Percentiles rank a stretch among this genome's conserved stretches.
phyloP scores from a whole-genome alignment of 2,113 vertebrate species.

The Micromys minutus region DNA sequence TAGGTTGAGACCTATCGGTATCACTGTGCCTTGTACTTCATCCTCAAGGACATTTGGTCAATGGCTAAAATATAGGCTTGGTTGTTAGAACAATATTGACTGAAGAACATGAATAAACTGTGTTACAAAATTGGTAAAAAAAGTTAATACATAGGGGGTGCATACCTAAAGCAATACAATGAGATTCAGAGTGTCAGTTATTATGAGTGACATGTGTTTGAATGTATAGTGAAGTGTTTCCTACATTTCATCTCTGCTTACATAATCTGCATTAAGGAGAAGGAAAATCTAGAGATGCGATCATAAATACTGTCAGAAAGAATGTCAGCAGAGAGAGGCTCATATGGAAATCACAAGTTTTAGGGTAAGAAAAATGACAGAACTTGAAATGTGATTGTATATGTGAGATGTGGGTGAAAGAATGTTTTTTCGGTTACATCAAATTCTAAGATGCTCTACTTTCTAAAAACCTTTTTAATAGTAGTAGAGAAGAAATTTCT shows the following conservation, averaged over 20 bases:
- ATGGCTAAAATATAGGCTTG: background rate
- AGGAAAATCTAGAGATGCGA: background rate
- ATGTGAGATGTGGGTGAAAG: background rate
- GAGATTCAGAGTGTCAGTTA: background rate
- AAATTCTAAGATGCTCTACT: constrained; percentile 26
- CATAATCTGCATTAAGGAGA: background rate
- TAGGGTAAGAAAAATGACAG: background rate
- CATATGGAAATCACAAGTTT: background rate
- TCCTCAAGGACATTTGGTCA: background rate
- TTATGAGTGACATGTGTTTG: constrained; percentile 3
- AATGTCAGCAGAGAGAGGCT: background rate
- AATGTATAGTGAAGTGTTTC: constrained; percentile 29
- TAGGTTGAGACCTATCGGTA: background rate
- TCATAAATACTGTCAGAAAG: background rate
- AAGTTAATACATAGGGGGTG: background rate
- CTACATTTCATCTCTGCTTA: constrained; percentile 13
- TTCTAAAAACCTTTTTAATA: constrained; percentile 23
- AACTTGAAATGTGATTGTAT: background rate
- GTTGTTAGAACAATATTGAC: background rate
- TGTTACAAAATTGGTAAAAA: background rate
- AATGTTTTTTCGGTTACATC: background rate
- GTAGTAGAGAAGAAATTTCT: constrained; percentile 45
- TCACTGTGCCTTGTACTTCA: background rate
- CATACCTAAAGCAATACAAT: background rate
- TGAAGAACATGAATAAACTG: background rate